phyloP scores from a whole-genome alignment of 2,797 vertebrate species.

The Triplophysa yarkandensis region DNA sequence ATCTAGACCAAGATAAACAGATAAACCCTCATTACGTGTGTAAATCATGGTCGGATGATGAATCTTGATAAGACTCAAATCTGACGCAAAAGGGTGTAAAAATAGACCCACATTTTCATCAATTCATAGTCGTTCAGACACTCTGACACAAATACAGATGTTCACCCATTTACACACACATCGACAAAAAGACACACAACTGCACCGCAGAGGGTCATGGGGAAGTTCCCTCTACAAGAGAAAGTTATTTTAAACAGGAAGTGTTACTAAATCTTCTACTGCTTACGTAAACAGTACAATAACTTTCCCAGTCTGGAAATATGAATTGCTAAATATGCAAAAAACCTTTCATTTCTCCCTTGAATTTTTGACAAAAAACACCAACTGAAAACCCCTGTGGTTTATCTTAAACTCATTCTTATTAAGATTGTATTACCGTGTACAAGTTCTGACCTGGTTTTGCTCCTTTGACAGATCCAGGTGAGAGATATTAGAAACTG shows the following conservation, averaged over 20 bases:
- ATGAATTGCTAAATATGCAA: conserved; percentile 51
- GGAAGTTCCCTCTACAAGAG: conserved; percentile 70
- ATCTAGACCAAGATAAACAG: conserved; percentile 28
- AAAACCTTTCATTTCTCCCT: conserved; percentile 49
- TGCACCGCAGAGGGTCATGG: conserved; percentile 17
- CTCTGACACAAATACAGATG: conserved; percentile 27
- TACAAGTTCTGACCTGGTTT: conserved; percentile 11
- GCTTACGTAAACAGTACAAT: conserved; percentile 60
- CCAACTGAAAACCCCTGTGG: conserved; percentile 46
- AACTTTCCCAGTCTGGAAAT: conserved; percentile 55
- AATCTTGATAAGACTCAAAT: conserved; percentile 6
- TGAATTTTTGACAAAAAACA: conserved; percentile 41
- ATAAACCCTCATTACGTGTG: not conserved
- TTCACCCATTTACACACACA: not conserved
- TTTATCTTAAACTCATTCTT: conserved; percentile 16
- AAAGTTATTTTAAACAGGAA: conserved; percentile 69
- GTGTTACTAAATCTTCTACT: conserved; percentile 53
- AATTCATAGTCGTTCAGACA: not conserved
- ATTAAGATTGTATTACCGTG: conserved; percentile 8
- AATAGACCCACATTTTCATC: conserved; percentile 27
- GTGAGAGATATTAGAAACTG: not conserved
- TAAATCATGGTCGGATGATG: not conserved
- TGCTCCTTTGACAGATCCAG: conserved; percentile 6
- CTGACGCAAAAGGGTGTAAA: conserved; percentile 39
- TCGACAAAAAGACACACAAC: conserved; percentile 20